Base-by-base conservation (phyloP, 2,888 invertebrate genomes). In the Cryptocephalus primarius region DNA sequence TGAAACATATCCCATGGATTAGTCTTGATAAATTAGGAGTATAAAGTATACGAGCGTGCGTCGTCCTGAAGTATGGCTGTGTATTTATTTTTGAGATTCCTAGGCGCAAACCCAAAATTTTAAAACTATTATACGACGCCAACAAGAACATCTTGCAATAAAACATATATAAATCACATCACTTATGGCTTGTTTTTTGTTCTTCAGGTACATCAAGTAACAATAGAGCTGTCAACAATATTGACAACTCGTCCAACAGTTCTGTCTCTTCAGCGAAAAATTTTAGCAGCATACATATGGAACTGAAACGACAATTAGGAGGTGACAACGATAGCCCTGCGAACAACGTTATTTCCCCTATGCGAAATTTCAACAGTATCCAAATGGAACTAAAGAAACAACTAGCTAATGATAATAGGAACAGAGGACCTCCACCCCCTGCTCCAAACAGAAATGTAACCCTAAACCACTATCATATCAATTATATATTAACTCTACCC, bases 381-480 rank as follows among this genome's bases (percentile, higher is more conserved):
- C 69, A 69, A 50, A 63, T 61, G 46, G 67, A 69, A 57, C 54
- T 70, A 52, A 66, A 66, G 52, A 66, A 66, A 52, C 68, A 69
- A 56, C 56, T 71, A 57, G 65, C 70, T 13, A 58, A 47, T 51
- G 51, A 54, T 39, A 66, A 65, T 52, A 72, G 75, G 59, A 65
- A 68, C 46, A 70, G 67, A 54, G 75, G 75, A 55, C 76, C 88
- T 58, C 88, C 87, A 40, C 88, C 89, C 32, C 90, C 90, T 32
- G 90, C 91, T 9, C 79, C 83, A 43, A 76, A 76, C 55, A 75
- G 83, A 72, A 63, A 59, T 51, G 62, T 63, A 52, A 60, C 62
- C 59, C 3, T 36, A 4, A 36, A 36, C 4, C n/a, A 2, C 4
- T 6, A 11, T 6, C 36, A 2, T 36, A 41, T 8, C 13, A 13